Evolutionary conservation across 2,888 invertebrate species (phyloP).

Genomic region (Standfussiana lucernea): DNA sequence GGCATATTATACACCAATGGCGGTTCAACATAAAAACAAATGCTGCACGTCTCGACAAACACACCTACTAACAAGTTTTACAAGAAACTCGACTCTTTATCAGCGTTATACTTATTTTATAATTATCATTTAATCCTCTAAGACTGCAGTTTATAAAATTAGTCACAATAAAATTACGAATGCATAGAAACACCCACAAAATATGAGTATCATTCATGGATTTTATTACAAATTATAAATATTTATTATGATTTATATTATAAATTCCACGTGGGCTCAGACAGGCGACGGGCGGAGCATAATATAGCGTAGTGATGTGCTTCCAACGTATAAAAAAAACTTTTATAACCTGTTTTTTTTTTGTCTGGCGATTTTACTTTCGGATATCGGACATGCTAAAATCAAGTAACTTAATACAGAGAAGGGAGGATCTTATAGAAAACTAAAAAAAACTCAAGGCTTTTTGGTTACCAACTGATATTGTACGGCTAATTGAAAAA

Average conservation of each 20-base stretch:
- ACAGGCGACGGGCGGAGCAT: constrained; percentile 63
- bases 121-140: constrained; percentile 15
- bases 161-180: constrained; percentile 54
- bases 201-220: constrained; percentile 50
- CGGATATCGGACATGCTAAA: not conserved
- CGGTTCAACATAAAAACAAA: not conserved
- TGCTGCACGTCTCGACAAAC: not conserved
- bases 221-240: constrained; percentile 62
- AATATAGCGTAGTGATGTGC: constrained; percentile 48
- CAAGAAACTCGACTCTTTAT: not conserved
- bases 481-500: not conserved
- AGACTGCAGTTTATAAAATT: not conserved
- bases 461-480: not conserved
- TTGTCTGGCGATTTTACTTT: not conserved
- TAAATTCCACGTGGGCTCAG: constrained; percentile 66
- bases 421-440: not conserved
- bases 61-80: not conserved
- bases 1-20: not conserved
- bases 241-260: constrained; percentile 59
- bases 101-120: not conserved
- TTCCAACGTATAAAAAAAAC: not conserved
- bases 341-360: not conserved
- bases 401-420: not conserved
- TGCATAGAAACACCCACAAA: constrained; percentile 63
- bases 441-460: not conserved